Conservation (phyloP, 2,888 invertebrate genomes). For the Anthophora plumipes region DNA sequence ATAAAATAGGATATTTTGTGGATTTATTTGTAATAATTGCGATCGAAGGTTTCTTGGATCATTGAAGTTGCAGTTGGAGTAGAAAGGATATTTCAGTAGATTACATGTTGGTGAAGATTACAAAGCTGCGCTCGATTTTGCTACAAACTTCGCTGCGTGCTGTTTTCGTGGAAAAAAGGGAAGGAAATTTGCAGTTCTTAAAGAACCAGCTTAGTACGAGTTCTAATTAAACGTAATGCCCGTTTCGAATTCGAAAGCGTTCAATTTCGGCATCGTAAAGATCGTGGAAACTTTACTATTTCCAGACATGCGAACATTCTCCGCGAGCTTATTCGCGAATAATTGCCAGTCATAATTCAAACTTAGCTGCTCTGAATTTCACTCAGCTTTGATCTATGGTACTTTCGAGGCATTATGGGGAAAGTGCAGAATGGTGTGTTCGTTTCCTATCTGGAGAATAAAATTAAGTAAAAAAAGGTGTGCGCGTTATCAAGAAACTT, state of each 20-base stretch:
- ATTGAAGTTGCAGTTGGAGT: too few relatives aligned
- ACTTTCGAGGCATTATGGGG: not conserved
- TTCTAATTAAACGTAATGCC: not conserved
- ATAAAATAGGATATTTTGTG: too few relatives aligned
- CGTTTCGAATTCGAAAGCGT: not conserved
- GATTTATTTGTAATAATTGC: too few relatives aligned
- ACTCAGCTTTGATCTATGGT: constrained; percentile 15
- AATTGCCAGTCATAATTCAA: constrained; percentile 17
- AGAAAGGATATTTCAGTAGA: too few relatives aligned
- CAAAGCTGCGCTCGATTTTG: too few relatives aligned
- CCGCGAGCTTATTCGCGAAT: constrained; percentile 10
- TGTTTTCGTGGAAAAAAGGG: not conserved
- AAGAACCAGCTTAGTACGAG: not conserved
- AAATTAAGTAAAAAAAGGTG: not conserved
- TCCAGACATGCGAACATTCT: constrained; percentile 12
- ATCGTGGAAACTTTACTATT: constrained; percentile 10
- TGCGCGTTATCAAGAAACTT: too few relatives aligned
- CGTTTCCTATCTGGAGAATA: not conserved
- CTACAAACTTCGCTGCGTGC: too few relatives aligned
- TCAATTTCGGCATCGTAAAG: not conserved
- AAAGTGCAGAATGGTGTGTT: not conserved
- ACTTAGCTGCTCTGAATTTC: constrained; percentile 16
- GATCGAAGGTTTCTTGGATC: too few relatives aligned
- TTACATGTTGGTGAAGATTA: not conserved
- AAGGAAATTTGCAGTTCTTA: not conserved